phyloP scores from a whole-genome alignment of 2,113 vertebrate species.

The Callipepla californica region DNA sequence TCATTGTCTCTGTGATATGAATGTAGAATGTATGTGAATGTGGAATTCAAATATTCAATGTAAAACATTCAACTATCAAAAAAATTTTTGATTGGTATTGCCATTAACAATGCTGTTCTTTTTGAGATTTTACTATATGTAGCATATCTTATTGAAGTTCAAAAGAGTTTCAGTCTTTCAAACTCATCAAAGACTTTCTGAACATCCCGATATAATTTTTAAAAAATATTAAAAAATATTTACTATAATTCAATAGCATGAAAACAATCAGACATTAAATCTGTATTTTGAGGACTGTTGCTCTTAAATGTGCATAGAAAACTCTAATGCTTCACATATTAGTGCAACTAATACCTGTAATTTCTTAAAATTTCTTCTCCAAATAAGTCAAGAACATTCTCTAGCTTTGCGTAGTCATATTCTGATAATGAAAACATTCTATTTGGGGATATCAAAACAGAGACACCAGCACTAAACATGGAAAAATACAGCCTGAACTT shows the following conservation, averaged over 20 bases:
- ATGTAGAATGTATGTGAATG: too few relatives aligned
- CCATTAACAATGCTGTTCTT: background rate
- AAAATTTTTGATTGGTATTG: background rate
- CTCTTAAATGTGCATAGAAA: background rate
- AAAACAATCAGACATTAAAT: background rate
- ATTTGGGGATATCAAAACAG: background rate
- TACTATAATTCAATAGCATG: background rate
- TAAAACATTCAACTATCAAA: background rate
- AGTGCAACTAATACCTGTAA: background rate
- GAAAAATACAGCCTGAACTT: background rate
- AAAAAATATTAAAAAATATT: background rate
- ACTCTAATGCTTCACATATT: background rate
- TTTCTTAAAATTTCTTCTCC: background rate
- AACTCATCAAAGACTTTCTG: background rate
- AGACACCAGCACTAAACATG: background rate
- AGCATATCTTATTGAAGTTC: background rate
- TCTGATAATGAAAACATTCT: background rate
- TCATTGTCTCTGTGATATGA: background rate
- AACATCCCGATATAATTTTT: background rate
- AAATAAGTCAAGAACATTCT: background rate
- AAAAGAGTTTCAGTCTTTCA: background rate
- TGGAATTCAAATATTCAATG: background rate
- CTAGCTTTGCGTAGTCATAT: background rate
- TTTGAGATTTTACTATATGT: background rate
- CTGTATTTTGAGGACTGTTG: background rate